phyloP scores from a whole-genome alignment of 2,113 vertebrate species.

The Macaca nemestrina region DNA sequence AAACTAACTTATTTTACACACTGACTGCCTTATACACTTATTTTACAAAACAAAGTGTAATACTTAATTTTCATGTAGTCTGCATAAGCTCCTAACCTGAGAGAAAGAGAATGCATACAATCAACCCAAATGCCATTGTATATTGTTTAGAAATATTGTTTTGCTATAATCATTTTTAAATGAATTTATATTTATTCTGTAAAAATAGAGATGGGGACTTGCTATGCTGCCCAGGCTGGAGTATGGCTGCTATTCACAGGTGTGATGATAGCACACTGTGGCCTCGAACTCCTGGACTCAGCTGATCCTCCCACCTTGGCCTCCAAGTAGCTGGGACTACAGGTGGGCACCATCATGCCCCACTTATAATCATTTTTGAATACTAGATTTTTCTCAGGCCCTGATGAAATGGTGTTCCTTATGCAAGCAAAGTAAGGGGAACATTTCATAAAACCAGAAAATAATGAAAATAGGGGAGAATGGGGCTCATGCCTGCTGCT shows the following conservation, averaged over 20 bases:
- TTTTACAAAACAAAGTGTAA: background rate
- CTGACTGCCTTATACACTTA: background rate
- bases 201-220: background rate
- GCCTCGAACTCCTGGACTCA: background rate
- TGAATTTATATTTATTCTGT: background rate
- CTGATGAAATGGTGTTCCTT: background rate
- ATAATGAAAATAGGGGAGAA: background rate
- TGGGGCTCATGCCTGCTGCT: background rate
- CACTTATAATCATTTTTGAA: background rate
- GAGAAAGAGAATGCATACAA: background rate
- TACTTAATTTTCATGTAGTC: slow-evolving; percentile 39
- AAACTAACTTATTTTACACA: background rate
- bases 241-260: background rate
- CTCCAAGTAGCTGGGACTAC: background rate
- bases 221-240: background rate
- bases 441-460: background rate
- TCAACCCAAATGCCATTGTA: background rate
- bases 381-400: background rate
- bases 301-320: background rate
- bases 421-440: background rate
- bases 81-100: background rate
- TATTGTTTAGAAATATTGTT: background rate
- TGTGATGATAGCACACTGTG: background rate
- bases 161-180: background rate
- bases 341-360: background rate